A percentile compares a stretch with the other conserved stretches of the same genome.
phyloP scores from a whole-genome alignment of 2,797 vertebrate species.

The Ptychobarbus kaznakovi region DNA sequence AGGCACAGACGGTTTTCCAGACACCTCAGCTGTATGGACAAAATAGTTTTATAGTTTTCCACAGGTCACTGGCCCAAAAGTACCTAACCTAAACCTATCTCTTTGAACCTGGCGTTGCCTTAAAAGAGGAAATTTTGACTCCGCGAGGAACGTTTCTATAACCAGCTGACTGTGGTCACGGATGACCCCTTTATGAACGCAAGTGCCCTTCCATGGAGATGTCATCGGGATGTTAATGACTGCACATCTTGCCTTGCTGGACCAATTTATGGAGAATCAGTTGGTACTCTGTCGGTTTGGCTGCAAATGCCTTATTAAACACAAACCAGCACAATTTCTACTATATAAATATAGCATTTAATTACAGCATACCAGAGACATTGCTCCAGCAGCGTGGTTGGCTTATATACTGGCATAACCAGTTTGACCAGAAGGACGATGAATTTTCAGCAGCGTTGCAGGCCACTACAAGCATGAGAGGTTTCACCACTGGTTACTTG shows the following conservation, averaged over 20 bases:
- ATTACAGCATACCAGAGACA: constrained; percentile 50
- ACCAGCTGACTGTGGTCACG: constrained; percentile 32
- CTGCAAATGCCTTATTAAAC: constrained; percentile 44
- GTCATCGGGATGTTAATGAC: constrained; percentile 34
- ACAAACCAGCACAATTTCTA: constrained; percentile 45
- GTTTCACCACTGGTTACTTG: constrained; percentile 47
- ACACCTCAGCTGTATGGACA: constrained; percentile 41
- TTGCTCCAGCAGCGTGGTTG: constrained; percentile 42
- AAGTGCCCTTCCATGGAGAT: constrained; percentile 37
- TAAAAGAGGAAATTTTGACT: constrained; percentile 36
- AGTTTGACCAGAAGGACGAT: constrained; percentile 46
- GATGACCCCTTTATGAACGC: constrained; percentile 29
- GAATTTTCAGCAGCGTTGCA: constrained; percentile 33
- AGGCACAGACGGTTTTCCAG: constrained; percentile 40
- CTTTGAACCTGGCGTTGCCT: constrained; percentile 38
- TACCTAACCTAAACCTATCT: constrained; percentile 38
- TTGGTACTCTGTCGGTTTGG: constrained; percentile 35
- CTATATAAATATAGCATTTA: constrained; percentile 47
- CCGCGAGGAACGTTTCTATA: constrained; percentile 26
- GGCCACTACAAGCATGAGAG: constrained; percentile 42
- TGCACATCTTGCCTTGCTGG: constrained; percentile 37
- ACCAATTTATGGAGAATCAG: constrained; percentile 52
- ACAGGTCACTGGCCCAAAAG: constrained; percentile 44
- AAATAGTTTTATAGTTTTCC: constrained; percentile 35
- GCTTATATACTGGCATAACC: constrained; percentile 44